Evolutionary conservation across 2,113 vertebrate genomes (phyloP).

Genomic region (Oostethus manadensis): DNA sequence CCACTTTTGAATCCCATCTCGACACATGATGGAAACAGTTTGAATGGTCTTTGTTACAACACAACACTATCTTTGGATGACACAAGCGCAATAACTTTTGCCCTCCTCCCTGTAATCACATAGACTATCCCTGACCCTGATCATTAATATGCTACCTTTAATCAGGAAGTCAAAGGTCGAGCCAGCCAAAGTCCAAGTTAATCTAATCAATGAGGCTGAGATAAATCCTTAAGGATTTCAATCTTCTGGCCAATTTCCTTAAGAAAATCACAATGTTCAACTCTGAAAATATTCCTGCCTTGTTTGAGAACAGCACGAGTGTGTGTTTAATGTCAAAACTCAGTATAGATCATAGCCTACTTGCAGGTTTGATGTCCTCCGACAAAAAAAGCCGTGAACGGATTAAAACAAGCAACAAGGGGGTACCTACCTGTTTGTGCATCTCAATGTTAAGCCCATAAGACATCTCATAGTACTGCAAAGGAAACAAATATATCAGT

Average conservation of each 20-base stretch:
- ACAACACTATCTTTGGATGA: constrained; percentile 33
- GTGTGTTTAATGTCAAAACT: constrained; percentile 25
- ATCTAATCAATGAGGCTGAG: constrained; percentile 61
- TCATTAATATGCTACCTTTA: constrained; percentile 48
- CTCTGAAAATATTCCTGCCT: background rate
- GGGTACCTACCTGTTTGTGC: constrained; percentile 87
- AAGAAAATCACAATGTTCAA: background rate
- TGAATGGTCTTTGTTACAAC: constrained; percentile 31
- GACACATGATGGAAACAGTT: background rate
- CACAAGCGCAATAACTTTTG: constrained; percentile 47
- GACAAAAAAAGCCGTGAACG: constrained; percentile 24
- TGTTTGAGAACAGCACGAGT: constrained; percentile 25
- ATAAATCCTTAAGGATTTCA: constrained; percentile 38
- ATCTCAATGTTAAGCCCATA: constrained; percentile 98
- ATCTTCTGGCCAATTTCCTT: background rate
- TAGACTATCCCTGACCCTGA: constrained; percentile 42
- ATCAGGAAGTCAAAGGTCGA: constrained; percentile 60
- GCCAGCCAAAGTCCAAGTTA: constrained; percentile 66
- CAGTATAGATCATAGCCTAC: constrained; percentile 27
- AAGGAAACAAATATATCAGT: constrained; percentile 26
- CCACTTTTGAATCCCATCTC: no score
- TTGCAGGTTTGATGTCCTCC: constrained; percentile 27
- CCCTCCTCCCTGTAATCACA: constrained; percentile 45
- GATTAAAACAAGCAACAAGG: constrained; percentile 26
- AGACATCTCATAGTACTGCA: constrained; percentile 98